phyloP scores from a whole-genome alignment of 2,888 invertebrate genomes.

The Nipponacmea schrenckii region DNA sequence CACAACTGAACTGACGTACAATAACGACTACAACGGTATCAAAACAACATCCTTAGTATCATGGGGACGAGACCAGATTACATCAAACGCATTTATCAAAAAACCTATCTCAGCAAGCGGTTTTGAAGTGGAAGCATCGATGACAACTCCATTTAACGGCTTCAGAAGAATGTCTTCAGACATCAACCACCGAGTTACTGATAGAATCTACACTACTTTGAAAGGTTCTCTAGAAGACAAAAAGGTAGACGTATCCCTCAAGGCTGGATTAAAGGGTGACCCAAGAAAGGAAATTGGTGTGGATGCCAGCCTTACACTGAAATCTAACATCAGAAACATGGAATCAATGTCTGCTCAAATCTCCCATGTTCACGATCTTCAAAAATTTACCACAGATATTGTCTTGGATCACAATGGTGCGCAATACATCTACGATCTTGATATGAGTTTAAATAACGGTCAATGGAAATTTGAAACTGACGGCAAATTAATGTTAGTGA shows the following conservation, averaged over 20 bases:
- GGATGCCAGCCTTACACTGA: conserved; percentile 21
- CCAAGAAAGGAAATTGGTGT: conserved; percentile 11
- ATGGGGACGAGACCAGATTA: conserved; percentile 38
- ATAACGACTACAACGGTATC: conserved; percentile 26
- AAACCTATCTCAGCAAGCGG: conserved; percentile 31
- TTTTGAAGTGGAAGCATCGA: conserved; percentile 30
- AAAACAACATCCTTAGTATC: conserved; percentile 34
- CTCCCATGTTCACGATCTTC: conserved; percentile 20
- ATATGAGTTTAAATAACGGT: conserved; percentile 20
- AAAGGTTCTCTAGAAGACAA: conserved; percentile 2
- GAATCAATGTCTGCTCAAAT: conserved; percentile 21
- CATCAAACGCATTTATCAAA: conserved; percentile 32
- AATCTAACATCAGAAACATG: conserved; percentile 21
- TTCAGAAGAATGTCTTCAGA: conserved; percentile 20
- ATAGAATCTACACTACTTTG: conserved; percentile 10
- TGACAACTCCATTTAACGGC: conserved; percentile 34
- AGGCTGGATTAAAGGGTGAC: conserved; percentile 4
- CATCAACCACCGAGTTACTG: conserved; percentile 12
- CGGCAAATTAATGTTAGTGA: conserved; percentile 26
- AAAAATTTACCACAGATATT: conserved; percentile 20
- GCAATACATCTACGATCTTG: conserved; percentile 21
- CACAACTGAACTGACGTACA: conserved; percentile 24
- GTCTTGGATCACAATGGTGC: conserved; percentile 20
- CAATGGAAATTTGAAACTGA: conserved; percentile 23
- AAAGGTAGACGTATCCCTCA: conserved; percentile 15